Percentiles rank a stretch among this genome's conserved stretches.
These are phyloP conservation scores for Tridacna crocea DNA, from an alignment of 2,888 invertebrate species.

Conservation along the genomic window DNA sequence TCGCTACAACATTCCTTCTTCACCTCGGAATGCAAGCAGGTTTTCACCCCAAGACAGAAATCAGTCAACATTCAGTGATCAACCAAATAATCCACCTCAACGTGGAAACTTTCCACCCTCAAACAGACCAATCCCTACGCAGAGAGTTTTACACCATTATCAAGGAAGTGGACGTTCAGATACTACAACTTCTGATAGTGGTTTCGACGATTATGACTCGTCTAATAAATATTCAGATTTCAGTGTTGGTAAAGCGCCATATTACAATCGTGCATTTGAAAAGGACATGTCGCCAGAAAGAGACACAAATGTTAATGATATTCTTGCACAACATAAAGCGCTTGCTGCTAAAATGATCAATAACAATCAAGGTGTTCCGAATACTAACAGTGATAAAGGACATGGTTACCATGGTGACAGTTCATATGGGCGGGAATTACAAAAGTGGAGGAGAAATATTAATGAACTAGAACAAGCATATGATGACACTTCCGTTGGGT, in stretches of 20 bases:
- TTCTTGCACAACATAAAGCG: constrained; percentile 65
- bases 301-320: constrained; percentile 41
- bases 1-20: constrained; percentile 36
- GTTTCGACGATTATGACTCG: constrained; percentile 61
- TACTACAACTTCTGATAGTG: constrained; percentile 65
- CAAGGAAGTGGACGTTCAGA: constrained; percentile 70
- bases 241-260: constrained; percentile 45
- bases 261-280: constrained; percentile 56
- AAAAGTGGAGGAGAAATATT: constrained; percentile 56
- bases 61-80: neutral
- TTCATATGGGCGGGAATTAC: constrained; percentile 45
- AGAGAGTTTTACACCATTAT: constrained; percentile 57
- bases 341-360: constrained; percentile 60
- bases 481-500: constrained; percentile 33
- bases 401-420: constrained; percentile 34
- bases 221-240: constrained; percentile 26
- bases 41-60: neutral
- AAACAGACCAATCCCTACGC: constrained; percentile 36
- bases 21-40: neutral
- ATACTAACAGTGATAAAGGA: constrained; percentile 15
- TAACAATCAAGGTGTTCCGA: constrained; percentile 24
- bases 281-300: constrained; percentile 49
- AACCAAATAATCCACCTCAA: constrained; percentile 9
- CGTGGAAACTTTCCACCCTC: constrained; percentile 10
- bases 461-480: constrained; percentile 48